Percentiles rank a stretch among this genome's conserved stretches.
These are phyloP conservation scores for Drosophila subobscura DNA, from an alignment of 1,140 invertebrate genomes.

Conservation along the genomic window DNA sequence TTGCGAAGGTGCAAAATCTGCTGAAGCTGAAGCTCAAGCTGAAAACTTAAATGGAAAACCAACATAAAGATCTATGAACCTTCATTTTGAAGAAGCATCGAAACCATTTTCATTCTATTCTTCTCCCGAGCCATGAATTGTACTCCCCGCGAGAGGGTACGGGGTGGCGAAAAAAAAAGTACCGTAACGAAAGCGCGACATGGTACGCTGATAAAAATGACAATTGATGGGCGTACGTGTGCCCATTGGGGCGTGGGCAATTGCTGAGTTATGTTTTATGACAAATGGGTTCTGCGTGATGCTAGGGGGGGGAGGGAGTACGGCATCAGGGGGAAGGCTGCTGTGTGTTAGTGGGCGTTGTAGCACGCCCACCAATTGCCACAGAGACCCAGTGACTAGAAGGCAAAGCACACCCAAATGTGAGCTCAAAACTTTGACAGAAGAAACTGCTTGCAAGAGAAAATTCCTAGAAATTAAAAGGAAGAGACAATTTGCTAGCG, in stretches of 20 bases:
- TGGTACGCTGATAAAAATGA: constrained; percentile 78
- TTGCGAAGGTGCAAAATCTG: too few species aligned
- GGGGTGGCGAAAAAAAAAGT: neutral
- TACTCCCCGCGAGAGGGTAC: too few species aligned
- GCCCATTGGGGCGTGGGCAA: constrained; percentile 72
- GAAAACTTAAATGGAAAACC: too few species aligned
- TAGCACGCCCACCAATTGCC: constrained; percentile 38
- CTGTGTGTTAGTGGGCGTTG: neutral
- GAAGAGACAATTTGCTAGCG: too few species aligned
- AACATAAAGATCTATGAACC: too few species aligned
- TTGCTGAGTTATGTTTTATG: constrained; percentile 81
- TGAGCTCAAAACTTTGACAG: neutral
- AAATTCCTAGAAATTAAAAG: too few species aligned
- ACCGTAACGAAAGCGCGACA: constrained; percentile 67
- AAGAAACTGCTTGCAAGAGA: neutral
- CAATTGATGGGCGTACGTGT: constrained; percentile 80
- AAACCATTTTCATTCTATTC: too few species aligned
- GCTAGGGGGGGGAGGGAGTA: constrained; percentile 9
- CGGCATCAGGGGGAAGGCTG: constrained; percentile 14
- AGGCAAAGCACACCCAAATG: neutral
- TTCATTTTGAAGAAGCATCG: too few species aligned
- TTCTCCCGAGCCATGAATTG: too few species aligned
- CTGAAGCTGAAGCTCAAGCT: too few species aligned
- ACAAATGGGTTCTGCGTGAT: constrained; percentile 48
- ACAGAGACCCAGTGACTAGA: constrained; percentile 3